Evolutionary conservation across 92 coral and sea anemone genomes (phyloP), one percentile per base, ranked within the genome.

Genomic region (Zoanthus solanderi): DNA sequence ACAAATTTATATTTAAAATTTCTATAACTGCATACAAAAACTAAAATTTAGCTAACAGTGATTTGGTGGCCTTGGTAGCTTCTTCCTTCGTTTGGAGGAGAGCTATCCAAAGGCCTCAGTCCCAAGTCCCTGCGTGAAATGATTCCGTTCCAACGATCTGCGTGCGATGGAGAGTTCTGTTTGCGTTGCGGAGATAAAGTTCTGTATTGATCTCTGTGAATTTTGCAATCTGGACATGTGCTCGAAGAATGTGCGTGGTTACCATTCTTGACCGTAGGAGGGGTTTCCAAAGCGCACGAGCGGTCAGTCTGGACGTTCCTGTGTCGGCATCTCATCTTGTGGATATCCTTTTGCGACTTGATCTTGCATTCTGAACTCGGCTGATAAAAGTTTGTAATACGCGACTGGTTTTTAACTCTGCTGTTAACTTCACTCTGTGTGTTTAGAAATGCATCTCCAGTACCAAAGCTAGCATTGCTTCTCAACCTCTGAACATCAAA

Each of bases 1-100:
- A 50, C 56, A 50, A 50, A 50, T 11, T 50, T 11, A 50, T 50
- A 0, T 50, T 50, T 50, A 50, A 50, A 50, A 28, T 42, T 48
- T 78, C 10, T 57, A 14, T 57, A 32, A 86, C 5, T 91, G 87
- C 46, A 76, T 88, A 87, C 94, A 90, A 74, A 94, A 92, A 71
- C 87, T 90, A 13, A 96, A 66, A 84, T 91, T 90, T 15, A 91
- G 73, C 72, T 86, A 88, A 82, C 94, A 69, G 65, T 93, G 91
- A 42, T 67, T 81, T 67, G 85, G 11, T 37, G 85, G 67, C 16
- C 37, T 66, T 66, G 85, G 34, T 81, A 81, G 9, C 30, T 75
- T 63, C 30, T 75, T 63, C 13, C 42, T 16, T 46, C 76, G 3
- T 45, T 81, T 0, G 32, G 23, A 28, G 85, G 73, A 12, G 85